phyloP scores from a whole-genome alignment of 2,888 invertebrate genomes.

The Chloroclystis v-ata region DNA sequence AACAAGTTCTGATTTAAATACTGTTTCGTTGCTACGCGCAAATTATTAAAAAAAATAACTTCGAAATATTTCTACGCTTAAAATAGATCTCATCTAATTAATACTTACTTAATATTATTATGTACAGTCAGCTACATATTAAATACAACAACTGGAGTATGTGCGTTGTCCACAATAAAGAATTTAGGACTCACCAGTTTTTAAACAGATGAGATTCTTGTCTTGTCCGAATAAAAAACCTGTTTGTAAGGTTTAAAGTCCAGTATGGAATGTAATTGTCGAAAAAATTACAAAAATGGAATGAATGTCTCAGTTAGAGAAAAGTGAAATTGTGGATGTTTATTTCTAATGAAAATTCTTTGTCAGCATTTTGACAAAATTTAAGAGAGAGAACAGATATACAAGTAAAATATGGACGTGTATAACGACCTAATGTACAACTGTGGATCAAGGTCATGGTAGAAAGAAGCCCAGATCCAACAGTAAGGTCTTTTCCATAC shows the following conservation, averaged over 20 bases:
- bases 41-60: slow-evolving; percentile 55
- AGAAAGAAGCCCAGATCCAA: no score
- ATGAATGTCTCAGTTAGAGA: slow-evolving; percentile 30
- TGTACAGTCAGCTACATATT: slow-evolving; percentile 60
- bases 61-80: slow-evolving; percentile 58
- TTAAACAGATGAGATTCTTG: slow-evolving; percentile 50
- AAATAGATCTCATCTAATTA: slow-evolving; percentile 63
- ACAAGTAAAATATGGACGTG: no score
- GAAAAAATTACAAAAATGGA: slow-evolving; percentile 25
- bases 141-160: slow-evolving; percentile 36
- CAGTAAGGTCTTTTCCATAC: no score
- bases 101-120: slow-evolving; percentile 57
- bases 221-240: slow-evolving; percentile 34
- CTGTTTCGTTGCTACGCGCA: slow-evolving; percentile 71
- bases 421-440: no score
- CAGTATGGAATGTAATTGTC: slow-evolving; percentile 47
- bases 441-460: no score
- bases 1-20: slow-evolving; percentile 45
- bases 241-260: slow-evolving; percentile 32
- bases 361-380: no score
- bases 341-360: background rate
- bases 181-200: slow-evolving; percentile 10
- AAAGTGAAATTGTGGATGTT: background rate
- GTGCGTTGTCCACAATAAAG: slow-evolving; percentile 30
- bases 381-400: no score